Percentiles rank a stretch among this genome's conserved stretches.
phyloP scores from a whole-genome alignment of 92 coral and sea anemone genomes.

The Epizoanthus ramosus region DNA sequence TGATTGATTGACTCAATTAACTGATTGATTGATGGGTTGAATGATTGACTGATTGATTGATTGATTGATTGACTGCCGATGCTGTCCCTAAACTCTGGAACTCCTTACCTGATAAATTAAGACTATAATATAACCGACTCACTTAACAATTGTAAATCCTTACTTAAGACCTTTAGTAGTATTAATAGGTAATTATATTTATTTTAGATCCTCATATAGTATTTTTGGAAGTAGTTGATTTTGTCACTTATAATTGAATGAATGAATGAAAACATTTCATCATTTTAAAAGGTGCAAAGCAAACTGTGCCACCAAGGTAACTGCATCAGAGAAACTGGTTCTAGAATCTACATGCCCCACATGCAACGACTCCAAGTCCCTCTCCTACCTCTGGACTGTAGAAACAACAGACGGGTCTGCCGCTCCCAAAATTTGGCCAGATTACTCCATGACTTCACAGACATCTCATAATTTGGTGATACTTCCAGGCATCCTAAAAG shows the following conservation, averaged over 20 bases:
- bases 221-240: too few relatives aligned
- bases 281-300: constrained; percentile 40
- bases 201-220: too few relatives aligned
- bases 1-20: too few relatives aligned
- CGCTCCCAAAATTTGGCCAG: constrained; percentile 64
- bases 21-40: too few relatives aligned
- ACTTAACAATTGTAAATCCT: too few relatives aligned
- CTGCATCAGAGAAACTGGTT: constrained; percentile 60
- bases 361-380: constrained; percentile 41
- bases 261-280: background rate
- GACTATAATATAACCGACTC: too few relatives aligned
- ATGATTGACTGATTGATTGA: too few relatives aligned
- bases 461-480: constrained; percentile 50
- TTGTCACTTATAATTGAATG: background rate
- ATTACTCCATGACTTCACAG: constrained; percentile 54
- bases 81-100: too few relatives aligned
- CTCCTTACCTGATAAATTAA: too few relatives aligned
- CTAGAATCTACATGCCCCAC: constrained; percentile 55
- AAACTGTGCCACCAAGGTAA: constrained; percentile 69
- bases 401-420: background rate
- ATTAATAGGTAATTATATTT: too few relatives aligned
- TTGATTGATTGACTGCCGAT: too few relatives aligned
- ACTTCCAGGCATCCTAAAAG: constrained; percentile 42
- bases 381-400: constrained; percentile 72
- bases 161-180: too few relatives aligned